Base-by-base conservation (phyloP, 2,113 vertebrate genomes). In the Chaetura pelagica region DNA sequence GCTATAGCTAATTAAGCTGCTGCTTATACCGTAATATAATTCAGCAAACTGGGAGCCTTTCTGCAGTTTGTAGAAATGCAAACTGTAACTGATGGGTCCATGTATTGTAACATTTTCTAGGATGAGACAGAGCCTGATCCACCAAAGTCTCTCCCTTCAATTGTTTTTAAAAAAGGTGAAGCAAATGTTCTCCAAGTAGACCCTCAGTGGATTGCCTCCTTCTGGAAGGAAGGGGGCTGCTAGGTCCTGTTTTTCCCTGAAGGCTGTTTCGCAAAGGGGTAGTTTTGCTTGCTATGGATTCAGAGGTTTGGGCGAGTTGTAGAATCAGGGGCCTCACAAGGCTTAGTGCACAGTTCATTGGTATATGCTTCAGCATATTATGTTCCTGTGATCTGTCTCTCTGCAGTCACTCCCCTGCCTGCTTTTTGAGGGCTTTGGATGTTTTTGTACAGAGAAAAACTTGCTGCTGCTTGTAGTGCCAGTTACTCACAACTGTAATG, bases 381-480 rank as follows among this genome's bases (percentile, higher is more conserved):
- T 7, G 46, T 77, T 91, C 49, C 68, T 84, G 35, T 49, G 66
- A 61, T 52, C 38, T 83, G 42, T 46, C 35, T 42, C 83, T 18
- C 6, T 76, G 74, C 62, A 82, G 62, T 73, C 2, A 4, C 27
- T 76, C 21, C 71, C 23, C 14, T 66, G 71, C n/a, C 55, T 74
- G 38, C 84, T 76, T 89, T 83, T 79, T 85, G 35, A 87, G 57
- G 46, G 73, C 62, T 91, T 61, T 51, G 51, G 59, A 61, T 90
- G 48, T 68, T 94, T 77, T 80, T 74, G 42, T 86, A 90, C 38
- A 52, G 59, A 55, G 85, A 46, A 94, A 90, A 91, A 83, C 24
- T 46, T 2, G 34, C 46, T 89, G 67, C 52, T 89, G 35, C 63
- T 91, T 82, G 15, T 30, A 62, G 21, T 44, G n/a, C 58, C 20